Evolutionary conservation across 2,888 invertebrate genomes (phyloP).

Genomic region (Trimorus sp.): DNA sequence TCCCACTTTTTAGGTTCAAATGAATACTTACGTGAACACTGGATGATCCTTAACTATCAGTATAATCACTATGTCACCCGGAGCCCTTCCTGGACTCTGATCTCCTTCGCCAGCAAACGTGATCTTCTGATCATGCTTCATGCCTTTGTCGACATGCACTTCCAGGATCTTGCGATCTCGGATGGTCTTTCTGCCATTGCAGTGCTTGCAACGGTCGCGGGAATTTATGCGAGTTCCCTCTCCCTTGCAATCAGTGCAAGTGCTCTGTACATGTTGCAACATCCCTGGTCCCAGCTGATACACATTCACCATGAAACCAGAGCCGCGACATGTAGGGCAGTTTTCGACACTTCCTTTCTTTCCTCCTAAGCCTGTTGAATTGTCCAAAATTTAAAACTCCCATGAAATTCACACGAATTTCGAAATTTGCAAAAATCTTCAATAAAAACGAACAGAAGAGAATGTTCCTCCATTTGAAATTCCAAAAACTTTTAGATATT

Average conservation of each 20-base stretch:
- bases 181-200: slow-evolving; percentile 94
- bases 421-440: no score
- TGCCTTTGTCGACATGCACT: slow-evolving; percentile 97
- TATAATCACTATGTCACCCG: slow-evolving; percentile 97
- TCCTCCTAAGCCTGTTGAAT: slow-evolving; percentile 88
- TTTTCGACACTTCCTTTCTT: slow-evolving; percentile 95
- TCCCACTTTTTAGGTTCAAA: no score
- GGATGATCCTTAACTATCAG: slow-evolving; percentile 97
- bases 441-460: not conserved
- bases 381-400: not conserved
- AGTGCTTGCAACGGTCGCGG: slow-evolving; percentile 96
- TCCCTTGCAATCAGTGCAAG: slow-evolving; percentile 94
- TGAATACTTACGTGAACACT: slow-evolving; percentile 81
- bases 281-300: slow-evolving; percentile 89
- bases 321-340: slow-evolving; percentile 93
- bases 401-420: no score
- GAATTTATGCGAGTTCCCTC: slow-evolving; percentile 92
- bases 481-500: no score
- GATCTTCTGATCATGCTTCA: slow-evolving; percentile 98
- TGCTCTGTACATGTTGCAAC: slow-evolving; percentile 95
- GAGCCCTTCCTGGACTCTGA: slow-evolving; percentile 95
- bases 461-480: not conserved
- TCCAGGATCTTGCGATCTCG: slow-evolving; percentile 96
- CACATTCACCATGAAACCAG: slow-evolving; percentile 90
- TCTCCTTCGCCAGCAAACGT: slow-evolving; percentile 97